These are phyloP conservation scores for Hipparchia semele DNA, from an alignment of 2,888 invertebrate species.

Conservation along the genomic window DNA sequence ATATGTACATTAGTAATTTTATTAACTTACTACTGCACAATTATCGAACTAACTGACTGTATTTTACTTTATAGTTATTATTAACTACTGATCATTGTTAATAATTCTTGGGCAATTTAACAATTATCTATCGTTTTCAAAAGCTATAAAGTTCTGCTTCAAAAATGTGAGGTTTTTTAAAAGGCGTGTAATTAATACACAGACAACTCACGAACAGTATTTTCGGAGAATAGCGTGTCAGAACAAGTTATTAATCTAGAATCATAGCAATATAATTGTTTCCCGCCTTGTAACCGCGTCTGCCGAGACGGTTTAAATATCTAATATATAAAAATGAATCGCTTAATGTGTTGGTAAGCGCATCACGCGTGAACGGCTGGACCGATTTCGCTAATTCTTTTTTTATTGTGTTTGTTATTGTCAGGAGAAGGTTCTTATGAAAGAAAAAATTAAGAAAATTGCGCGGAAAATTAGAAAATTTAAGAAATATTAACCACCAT, in stretches of 20 bases:
- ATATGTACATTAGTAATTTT: too few species aligned
- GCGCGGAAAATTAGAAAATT: too few species aligned
- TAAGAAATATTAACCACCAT: too few species aligned
- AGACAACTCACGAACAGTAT: slow-evolving; percentile 38
- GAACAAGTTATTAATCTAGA: slow-evolving; percentile 43
- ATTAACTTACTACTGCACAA: too few species aligned
- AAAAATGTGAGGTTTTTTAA: slow-evolving; percentile 25
- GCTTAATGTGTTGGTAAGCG: too few species aligned
- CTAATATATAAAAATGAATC: too few species aligned
- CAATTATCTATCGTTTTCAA: background rate
- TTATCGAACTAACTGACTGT: background rate
- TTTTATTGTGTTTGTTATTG: too few species aligned
- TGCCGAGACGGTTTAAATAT: slow-evolving; percentile 9
- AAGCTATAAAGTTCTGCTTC: background rate
- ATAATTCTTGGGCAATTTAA: background rate
- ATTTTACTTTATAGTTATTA: background rate
- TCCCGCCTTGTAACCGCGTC: slow-evolving; percentile 37
- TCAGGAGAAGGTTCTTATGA: too few species aligned
- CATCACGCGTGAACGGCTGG: too few species aligned
- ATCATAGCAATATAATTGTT: slow-evolving; percentile 40
- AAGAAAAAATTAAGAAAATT: too few species aligned
- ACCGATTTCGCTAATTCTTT: too few species aligned
- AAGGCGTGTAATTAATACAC: slow-evolving; percentile 41
- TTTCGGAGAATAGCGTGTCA: slow-evolving; percentile 40
- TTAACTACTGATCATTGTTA: background rate